phyloP scores from a whole-genome alignment of 2,797 vertebrate species.

The Decapterus maruadsi region DNA sequence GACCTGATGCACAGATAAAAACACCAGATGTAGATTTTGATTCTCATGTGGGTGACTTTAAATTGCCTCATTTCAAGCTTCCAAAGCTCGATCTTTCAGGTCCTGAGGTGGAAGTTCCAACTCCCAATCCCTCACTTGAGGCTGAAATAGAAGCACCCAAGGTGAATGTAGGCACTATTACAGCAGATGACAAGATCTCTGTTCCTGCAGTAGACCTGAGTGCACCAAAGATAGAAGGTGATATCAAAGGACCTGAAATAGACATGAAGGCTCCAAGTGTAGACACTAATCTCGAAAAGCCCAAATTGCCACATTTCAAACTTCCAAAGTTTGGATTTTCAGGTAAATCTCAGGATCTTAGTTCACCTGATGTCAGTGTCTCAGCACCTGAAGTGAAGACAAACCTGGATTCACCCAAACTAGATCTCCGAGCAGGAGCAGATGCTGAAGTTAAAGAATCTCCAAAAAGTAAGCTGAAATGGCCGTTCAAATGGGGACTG shows the following conservation, averaged over 20 bases:
- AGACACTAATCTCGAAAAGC: conserved; percentile 48
- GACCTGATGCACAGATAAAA: conserved; percentile 59
- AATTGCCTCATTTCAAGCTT: conserved; percentile 71
- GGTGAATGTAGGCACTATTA: conserved; percentile 18
- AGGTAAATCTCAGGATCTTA: conserved; percentile 28
- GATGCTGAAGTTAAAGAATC: conserved; percentile 56
- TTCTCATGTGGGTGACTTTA: conserved; percentile 66
- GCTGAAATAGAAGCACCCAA: conserved; percentile 52
- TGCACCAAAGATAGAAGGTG: conserved; percentile 30
- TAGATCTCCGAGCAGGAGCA: conserved; percentile 23
- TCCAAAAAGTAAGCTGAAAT: conserved; percentile 68
- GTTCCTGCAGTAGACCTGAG: conserved; percentile 42
- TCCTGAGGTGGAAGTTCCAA: conserved; percentile 55
- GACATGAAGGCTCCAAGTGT: conserved; percentile 53
- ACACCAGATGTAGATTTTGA: conserved; percentile 65
- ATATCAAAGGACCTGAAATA: conserved; percentile 37
- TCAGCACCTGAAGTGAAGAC: conserved; percentile 43
- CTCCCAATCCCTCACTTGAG: conserved; percentile 43
- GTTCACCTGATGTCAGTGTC: conserved; percentile 19
- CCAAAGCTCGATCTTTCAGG: conserved; percentile 64
- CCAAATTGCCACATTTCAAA: conserved; percentile 60
- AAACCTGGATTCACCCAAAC: conserved; percentile 28
- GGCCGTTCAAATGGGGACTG: conserved; percentile 73
- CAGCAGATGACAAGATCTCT: conserved; percentile 41
- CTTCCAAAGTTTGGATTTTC: conserved; percentile 59